A percentile compares a stretch with the other conserved stretches of the same genome.
phyloP scores from a whole-genome alignment of 1,140 invertebrate genomes.

The Camponotus vicinus region DNA sequence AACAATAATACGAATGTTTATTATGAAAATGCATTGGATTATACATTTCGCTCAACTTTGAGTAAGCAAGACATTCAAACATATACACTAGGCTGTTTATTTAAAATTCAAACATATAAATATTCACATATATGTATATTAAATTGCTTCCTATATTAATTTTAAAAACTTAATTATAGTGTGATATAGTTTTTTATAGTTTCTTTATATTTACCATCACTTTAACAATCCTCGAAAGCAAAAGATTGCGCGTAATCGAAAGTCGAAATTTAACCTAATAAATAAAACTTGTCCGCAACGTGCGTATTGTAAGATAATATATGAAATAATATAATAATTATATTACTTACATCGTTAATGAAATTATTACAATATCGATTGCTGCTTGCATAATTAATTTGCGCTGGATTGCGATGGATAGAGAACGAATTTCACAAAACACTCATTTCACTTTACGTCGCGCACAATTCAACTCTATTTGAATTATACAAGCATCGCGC shows the following conservation, averaged over 20 bases:
- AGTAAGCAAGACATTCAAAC: background rate
- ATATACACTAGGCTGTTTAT: too few species aligned
- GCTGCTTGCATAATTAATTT: slow-evolving; percentile 9
- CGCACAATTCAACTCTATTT: background rate
- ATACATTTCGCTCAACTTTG: background rate
- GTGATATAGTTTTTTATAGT: too few species aligned
- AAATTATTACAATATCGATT: background rate
- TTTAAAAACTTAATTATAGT: too few species aligned
- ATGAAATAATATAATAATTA: background rate
- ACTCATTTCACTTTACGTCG: background rate
- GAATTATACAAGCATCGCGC: background rate
- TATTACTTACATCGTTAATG: background rate
- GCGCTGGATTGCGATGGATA: background rate
- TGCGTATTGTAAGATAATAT: background rate
- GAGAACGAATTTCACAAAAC: background rate
- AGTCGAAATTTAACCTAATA: background rate
- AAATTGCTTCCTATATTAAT: too few species aligned
- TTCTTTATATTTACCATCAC: background rate
- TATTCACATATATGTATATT: too few species aligned
- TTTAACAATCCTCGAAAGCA: background rate
- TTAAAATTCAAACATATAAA: too few species aligned
- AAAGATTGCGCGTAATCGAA: background rate
- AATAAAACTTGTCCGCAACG: background rate
- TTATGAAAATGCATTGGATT: background rate
- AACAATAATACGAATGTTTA: background rate